phyloP scores from a whole-genome alignment of 2,113 vertebrate species.

The Ptilorrhoa leucosticta region DNA sequence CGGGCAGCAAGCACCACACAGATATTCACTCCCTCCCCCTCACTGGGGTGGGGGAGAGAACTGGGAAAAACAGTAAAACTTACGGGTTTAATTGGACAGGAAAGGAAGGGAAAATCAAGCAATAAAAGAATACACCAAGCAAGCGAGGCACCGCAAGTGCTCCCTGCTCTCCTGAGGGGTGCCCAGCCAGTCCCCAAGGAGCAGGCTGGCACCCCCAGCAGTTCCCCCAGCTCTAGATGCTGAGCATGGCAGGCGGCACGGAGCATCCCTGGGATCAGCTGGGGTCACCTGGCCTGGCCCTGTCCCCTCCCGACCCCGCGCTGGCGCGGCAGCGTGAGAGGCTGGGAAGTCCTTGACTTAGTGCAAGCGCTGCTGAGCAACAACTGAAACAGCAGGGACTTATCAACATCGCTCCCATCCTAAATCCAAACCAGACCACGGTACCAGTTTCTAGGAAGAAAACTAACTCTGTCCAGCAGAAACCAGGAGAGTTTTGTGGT shows the following conservation, averaged over 20 bases:
- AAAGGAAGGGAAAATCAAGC: background rate
- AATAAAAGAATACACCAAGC: too few relatives aligned
- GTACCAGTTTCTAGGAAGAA: background rate
- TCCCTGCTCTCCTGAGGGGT: background rate
- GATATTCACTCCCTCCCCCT: background rate
- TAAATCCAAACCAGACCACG: background rate
- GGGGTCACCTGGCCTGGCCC: background rate
- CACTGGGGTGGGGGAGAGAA: background rate
- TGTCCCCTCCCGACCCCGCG: background rate
- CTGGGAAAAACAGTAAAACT: background rate
- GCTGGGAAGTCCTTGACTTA: background rate
- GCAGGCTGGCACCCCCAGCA: background rate
- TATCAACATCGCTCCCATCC: background rate
- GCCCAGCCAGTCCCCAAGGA: background rate
- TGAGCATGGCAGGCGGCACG: background rate
- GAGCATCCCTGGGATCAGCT: background rate
- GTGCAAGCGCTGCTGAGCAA: background rate
- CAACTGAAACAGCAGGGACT: background rate
- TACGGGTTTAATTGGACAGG: fast-evolving
- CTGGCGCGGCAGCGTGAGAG: fast-evolving
- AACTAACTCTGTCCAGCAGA: background rate
- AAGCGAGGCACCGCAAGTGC: background rate
- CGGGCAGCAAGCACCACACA: background rate
- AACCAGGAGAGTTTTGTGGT: background rate
- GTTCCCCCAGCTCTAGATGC: too few relatives aligned